Conservation (phyloP, 2,797 vertebrate species). For the Lacerta bilineata region DNA sequence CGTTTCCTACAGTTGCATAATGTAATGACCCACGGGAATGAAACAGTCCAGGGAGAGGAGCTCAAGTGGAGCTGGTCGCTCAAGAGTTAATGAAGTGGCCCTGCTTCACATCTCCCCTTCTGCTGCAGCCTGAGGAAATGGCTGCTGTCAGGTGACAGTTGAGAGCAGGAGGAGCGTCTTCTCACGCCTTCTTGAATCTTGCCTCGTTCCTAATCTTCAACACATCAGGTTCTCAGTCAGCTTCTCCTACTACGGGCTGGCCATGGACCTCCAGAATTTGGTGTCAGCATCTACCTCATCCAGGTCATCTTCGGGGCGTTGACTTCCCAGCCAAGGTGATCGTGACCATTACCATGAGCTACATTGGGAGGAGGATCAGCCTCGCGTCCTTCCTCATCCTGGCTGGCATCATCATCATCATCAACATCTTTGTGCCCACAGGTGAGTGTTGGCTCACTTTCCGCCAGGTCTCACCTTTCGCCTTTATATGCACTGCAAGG, state of each 20-base stretch:
- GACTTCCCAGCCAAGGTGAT: constrained; percentile 92
- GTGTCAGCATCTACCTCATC: constrained; percentile 91
- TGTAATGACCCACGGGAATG: too few species aligned
- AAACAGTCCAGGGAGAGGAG: too few species aligned
- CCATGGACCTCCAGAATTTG: constrained; percentile 94
- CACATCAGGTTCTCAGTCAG: constrained; percentile 89
- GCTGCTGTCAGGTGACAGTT: background rate
- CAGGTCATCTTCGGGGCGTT: constrained; percentile 94
- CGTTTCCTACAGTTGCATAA: too few species aligned
- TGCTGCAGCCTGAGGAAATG: background rate
- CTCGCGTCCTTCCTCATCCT: constrained; percentile 83
- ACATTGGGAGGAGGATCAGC: constrained; percentile 86
- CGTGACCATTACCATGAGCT: constrained; percentile 83
- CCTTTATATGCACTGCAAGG: background rate
- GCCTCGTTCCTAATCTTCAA: background rate
- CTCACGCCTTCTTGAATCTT: background rate
- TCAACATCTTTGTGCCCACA: constrained; percentile 86
- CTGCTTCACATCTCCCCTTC: background rate
- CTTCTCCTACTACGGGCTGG: constrained; percentile 90
- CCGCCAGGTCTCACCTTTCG: background rate
- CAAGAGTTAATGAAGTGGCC: too few species aligned
- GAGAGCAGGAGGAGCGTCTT: background rate
- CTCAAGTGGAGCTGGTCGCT: too few species aligned
- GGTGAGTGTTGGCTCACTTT: constrained; percentile 77
- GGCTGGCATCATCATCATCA: constrained; percentile 85